Conservation (phyloP, 92 coral and sea anemone genomes). For the Epizoanthus stellaris region DNA sequence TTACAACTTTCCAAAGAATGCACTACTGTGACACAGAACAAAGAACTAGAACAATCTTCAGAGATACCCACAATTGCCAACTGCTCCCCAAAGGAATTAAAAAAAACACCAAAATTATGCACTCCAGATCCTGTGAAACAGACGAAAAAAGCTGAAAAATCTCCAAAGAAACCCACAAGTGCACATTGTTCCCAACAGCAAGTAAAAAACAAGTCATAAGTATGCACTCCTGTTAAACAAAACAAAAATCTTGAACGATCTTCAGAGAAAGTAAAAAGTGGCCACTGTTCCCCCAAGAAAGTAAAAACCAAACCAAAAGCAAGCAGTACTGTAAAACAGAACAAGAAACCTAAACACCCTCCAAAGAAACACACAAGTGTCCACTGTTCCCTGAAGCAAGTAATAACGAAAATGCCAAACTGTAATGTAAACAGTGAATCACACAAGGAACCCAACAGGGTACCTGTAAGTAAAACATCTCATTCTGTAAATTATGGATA, state of each 20-base stretch:
- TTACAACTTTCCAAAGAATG: slow-evolving; percentile 14
- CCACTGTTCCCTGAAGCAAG: neutral
- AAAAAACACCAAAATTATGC: neutral
- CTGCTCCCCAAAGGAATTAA: neutral
- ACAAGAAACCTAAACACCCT: neutral
- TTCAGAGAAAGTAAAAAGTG: neutral
- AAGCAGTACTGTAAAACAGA: neutral
- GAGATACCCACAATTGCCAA: neutral
- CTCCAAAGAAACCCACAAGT: neutral
- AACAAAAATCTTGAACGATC: neutral
- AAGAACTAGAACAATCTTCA: neutral
- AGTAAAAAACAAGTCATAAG: neutral
- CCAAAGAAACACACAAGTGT: neutral
- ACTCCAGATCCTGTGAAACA: neutral
- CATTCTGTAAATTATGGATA: neutral
- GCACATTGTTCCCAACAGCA: neutral
- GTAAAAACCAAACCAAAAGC: neutral
- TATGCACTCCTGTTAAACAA: neutral
- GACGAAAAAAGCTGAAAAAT: neutral
- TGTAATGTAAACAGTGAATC: neutral
- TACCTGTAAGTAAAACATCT: too few relatives aligned
- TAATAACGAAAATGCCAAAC: neutral
- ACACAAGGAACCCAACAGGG: neutral
- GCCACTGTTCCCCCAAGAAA: neutral
- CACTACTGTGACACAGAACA: neutral